These are phyloP conservation scores for Hyles euphorbiae DNA, from an alignment of 1,140 invertebrate genomes.

Conservation along the genomic window DNA sequence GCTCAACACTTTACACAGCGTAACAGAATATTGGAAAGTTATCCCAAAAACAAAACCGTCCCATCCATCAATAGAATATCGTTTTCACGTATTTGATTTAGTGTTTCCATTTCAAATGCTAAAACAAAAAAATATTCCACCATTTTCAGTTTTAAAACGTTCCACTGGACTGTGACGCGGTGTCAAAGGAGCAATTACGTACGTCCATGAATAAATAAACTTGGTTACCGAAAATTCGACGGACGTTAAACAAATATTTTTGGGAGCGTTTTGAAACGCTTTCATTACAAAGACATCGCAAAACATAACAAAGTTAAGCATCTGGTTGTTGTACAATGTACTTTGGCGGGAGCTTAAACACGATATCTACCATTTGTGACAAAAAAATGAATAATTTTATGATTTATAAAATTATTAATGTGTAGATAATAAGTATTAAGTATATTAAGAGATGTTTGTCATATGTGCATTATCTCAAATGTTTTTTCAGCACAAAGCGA, in stretches of 20 bases:
- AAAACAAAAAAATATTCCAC: constrained; percentile 2
- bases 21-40: constrained; percentile 6
- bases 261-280: constrained; percentile 10
- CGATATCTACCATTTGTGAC: no score
- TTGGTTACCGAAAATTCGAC: constrained; percentile 3
- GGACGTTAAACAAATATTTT: constrained; percentile 13
- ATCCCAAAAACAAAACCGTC: constrained; percentile 7
- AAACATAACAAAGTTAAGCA: no score
- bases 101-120: constrained; percentile 7
- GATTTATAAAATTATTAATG: no score
- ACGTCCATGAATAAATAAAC: constrained; percentile 8
- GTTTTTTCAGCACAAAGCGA: no score
- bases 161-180: constrained; percentile 4
- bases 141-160: constrained; percentile 4
- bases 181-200: constrained; percentile 20
- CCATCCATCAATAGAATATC: constrained; percentile 9
- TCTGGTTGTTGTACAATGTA: no score
- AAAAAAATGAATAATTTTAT: no score
- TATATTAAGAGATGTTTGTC: no score
- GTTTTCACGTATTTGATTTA: constrained; percentile 17
- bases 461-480: no score
- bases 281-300: not conserved
- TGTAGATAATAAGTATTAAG: no score
- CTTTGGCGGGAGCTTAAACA: no score
- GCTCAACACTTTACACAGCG: not conserved